These are phyloP conservation scores for Noctua janthina DNA, from an alignment of 2,888 invertebrate genomes.

Conservation along the genomic window DNA sequence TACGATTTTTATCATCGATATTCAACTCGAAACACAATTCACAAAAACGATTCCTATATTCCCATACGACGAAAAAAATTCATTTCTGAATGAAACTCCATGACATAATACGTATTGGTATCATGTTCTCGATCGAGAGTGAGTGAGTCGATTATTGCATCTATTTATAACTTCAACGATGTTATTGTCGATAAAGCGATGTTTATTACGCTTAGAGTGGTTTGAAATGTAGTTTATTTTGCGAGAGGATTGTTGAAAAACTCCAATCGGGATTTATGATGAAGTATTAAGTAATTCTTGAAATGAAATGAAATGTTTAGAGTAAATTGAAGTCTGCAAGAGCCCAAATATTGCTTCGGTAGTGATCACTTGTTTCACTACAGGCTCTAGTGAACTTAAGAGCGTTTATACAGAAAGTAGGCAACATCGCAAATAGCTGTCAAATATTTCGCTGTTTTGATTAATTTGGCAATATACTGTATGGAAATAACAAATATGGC, in stretches of 20 bases:
- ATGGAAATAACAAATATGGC: too few relatives aligned
- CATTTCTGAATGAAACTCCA: slow-evolving; percentile 1
- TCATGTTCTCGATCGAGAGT: slow-evolving; percentile 14
- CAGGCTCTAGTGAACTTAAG: too few relatives aligned
- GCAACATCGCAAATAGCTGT: too few relatives aligned
- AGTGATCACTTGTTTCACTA: too few relatives aligned
- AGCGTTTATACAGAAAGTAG: too few relatives aligned
- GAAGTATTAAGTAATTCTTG: not conserved
- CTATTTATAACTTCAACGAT: slow-evolving; percentile 28
- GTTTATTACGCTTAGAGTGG: slow-evolving; percentile 24
- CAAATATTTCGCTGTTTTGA: too few relatives aligned
- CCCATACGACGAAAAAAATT: not conserved
- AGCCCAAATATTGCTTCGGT: too few relatives aligned
- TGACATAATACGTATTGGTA: slow-evolving; percentile 14
- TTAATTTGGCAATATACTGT: too few relatives aligned
- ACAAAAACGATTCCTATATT: not conserved
- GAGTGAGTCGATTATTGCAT: slow-evolving; percentile 24
- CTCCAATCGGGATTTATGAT: slow-evolving; percentile 1
- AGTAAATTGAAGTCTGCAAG: too few relatives aligned
- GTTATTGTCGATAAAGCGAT: slow-evolving; percentile 14
- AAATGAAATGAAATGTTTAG: too few relatives aligned
- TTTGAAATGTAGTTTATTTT: slow-evolving; percentile 31
- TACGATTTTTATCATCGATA: not conserved
- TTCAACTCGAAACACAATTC: not conserved
- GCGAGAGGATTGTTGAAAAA: slow-evolving; percentile 2